These are phyloP conservation scores for Microchirus variegatus DNA, from an alignment of 2,797 vertebrate genomes.

Conservation along the genomic window DNA sequence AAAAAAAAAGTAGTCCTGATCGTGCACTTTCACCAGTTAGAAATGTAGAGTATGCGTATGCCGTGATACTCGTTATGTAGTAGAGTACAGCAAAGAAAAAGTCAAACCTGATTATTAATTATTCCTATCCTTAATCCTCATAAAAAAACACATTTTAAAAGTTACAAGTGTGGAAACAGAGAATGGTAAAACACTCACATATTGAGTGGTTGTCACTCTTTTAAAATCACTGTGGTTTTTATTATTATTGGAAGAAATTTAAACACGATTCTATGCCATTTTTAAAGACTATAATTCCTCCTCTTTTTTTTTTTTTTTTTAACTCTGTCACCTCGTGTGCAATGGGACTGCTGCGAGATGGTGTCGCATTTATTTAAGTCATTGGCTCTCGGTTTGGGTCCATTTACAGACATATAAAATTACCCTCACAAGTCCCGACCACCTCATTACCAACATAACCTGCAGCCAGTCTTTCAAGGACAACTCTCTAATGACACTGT, in stretches of 20 bases:
- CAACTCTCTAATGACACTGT: conserved; percentile 73
- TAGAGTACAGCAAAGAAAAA: not conserved
- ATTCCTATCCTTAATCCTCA: too few relatives aligned
- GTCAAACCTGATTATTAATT: too few relatives aligned
- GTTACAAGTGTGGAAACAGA: too few relatives aligned
- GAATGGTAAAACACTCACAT: not conserved
- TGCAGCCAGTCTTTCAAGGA: conserved; percentile 80
- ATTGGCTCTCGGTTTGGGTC: conserved; percentile 66
- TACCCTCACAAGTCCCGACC: conserved; percentile 67
- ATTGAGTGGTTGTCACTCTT: not conserved
- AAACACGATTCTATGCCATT: not conserved
- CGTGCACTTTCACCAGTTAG: too few relatives aligned
- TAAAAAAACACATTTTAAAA: too few relatives aligned
- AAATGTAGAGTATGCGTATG: not conserved
- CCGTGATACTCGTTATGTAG: not conserved
- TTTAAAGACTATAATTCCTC: conserved; percentile 8
- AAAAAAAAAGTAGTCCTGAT: not conserved
- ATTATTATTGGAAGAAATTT: conserved; percentile 1
- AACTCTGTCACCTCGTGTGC: conserved; percentile 28
- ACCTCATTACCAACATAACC: conserved; percentile 80
- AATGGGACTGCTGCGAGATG: conserved; percentile 32
- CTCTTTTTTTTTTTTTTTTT: too few relatives aligned
- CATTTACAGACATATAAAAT: conserved; percentile 79
- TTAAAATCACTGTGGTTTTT: not conserved
- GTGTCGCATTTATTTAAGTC: conserved; percentile 66